phyloP scores from a whole-genome alignment of 2,113 vertebrate species.

The Oxyura jamaicensis region DNA sequence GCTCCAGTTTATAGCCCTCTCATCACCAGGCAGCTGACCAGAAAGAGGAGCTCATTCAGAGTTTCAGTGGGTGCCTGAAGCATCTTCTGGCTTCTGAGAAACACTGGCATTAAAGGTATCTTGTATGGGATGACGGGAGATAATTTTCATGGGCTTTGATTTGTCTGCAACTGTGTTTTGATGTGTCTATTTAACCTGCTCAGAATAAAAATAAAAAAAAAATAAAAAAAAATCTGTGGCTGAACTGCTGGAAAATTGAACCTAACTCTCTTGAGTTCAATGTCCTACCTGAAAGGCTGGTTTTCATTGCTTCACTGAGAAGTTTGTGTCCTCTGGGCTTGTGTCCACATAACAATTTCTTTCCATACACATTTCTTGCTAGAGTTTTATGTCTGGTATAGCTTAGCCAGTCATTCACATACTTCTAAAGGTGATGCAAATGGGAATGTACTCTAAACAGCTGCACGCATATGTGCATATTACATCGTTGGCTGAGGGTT shows the following conservation, averaged over 20 bases:
- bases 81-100: not conserved
- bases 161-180: not conserved
- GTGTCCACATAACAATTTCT: not conserved
- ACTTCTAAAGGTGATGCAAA: not conserved
- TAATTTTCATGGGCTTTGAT: not conserved
- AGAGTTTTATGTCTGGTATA: not conserved
- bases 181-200: not conserved
- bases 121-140: not conserved
- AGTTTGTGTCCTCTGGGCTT: not conserved
- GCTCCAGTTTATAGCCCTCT: not conserved
- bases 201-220: not conserved
- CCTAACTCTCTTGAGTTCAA: not conserved
- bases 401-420: not conserved
- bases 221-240: not conserved
- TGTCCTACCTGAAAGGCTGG: not conserved
- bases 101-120: not conserved
- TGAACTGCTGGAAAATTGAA: not conserved
- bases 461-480: not conserved
- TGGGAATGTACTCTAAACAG: not conserved
- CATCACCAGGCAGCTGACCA: not conserved
- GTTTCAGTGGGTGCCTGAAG: not conserved
- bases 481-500: not conserved
- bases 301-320: not conserved
- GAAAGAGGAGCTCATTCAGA: not conserved
- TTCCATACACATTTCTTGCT: not conserved